Base-by-base conservation (phyloP, 1,140 invertebrate species). In the Drosophila ironensis region DNA sequence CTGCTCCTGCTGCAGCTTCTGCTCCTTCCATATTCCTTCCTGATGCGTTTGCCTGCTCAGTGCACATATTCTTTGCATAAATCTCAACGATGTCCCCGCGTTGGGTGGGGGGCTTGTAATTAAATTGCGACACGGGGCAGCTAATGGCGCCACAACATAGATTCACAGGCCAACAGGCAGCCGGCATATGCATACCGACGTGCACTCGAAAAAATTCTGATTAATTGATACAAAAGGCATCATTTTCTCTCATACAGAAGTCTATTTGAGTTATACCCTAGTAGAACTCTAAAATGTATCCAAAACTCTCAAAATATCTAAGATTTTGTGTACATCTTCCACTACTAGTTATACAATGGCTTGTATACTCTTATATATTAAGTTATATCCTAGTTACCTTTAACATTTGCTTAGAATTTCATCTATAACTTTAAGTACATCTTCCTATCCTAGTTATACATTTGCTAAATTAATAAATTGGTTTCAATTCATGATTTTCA, bases 71-170 rank as follows among this genome's bases (percentile, higher is more conserved):
- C 53, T 71, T 74, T 84, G 74, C 74, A 84, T 78, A 78, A 80
- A 74, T 86, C 77, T 77, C 47, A 40, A 42, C 61, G 44, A 54
- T 51, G 75, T 72, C 70, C 28, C 35, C 52, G 16, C 25, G 20
- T 24, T n/a, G n/a, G 37, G 56, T 57, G 35, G 28, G 37, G 53
- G 38, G 37, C 74, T 75, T 74, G 80, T 86, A 86, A 86, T 80
- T 84, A 74, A 86, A 84, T 84, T 71, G 77, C 77, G 76, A 81
- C 68, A 82, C 77, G 77, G 72, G 66, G 69, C 59, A 73, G 53
- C 70, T 73, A 78, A 57, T 82, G 78, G 78, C 78, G 78, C 78
- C 78, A 82, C 54, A 80, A 81, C 67, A 81, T 81, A 81, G 74
- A 78, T 78, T 60, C 66, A 42, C 59, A 47, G 68, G 71, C 74